Evolutionary conservation across 2,888 invertebrate genomes (phyloP).

Genomic region (Thymelicus sylvestris): DNA sequence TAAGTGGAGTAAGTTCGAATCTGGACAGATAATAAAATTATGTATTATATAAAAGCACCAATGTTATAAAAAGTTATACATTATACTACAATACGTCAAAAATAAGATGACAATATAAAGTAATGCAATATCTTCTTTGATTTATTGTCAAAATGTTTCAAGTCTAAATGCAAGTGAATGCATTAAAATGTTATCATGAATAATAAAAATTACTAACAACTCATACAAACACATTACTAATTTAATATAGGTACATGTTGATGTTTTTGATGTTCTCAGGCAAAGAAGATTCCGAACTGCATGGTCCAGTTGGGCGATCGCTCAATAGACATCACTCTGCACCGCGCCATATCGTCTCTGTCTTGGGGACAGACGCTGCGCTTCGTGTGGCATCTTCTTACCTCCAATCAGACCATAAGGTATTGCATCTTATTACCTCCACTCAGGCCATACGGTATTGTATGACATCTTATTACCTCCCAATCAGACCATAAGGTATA

Average conservation of each 20-base stretch:
- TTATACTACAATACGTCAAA: too few species aligned
- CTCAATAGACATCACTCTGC: conserved; percentile 95
- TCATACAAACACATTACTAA: too few species aligned
- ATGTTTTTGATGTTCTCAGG: conserved; percentile 73
- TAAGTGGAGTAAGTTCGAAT: too few species aligned
- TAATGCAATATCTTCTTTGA: too few species aligned
- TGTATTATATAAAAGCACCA: too few species aligned
- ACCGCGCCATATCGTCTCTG: conserved; percentile 93
- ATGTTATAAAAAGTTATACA: too few species aligned
- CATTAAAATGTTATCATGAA: too few species aligned
- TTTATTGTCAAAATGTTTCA: too few species aligned
- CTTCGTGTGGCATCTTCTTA: conserved; percentile 93
- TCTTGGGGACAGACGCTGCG: conserved; percentile 95
- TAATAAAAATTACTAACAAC: too few species aligned
- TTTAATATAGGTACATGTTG: background rate
- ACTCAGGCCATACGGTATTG: conserved; percentile 47
- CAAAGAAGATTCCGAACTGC: conserved; percentile 91
- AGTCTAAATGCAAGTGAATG: too few species aligned
- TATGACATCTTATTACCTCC: conserved; percentile 93
- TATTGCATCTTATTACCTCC: conserved; percentile 52
- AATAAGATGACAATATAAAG: too few species aligned
- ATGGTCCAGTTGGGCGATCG: conserved; percentile 96
- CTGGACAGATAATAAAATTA: too few species aligned
- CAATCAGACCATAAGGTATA: conserved; percentile 83
- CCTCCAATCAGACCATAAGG: conserved; percentile 93